Base-by-base conservation (phyloP, 2,888 invertebrate genomes). In the Spicauda simplicius region DNA sequence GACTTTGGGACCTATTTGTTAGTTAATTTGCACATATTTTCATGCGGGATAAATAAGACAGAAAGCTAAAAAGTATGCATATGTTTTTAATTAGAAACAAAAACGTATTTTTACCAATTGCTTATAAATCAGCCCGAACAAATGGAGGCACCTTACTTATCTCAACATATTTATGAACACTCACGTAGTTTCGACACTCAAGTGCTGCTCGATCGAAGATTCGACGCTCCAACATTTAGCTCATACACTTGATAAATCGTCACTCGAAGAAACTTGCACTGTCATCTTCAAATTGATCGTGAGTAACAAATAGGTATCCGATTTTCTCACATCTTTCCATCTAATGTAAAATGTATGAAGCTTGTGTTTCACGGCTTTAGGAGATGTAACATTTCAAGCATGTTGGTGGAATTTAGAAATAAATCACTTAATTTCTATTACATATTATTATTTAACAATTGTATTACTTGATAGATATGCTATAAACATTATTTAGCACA, bases 141-240 rank as follows among this genome's bases (percentile, higher is more conserved):
- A 41, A 41, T 41, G 12, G 12, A 11, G 4, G 1, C 14, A 41
- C 41, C 14, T 41, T 41, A 3, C 41, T 41, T 41, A 41, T 14
- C 41, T 41, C 41, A 41, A 41, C 41, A 41, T 41, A 41, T 41
- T 41, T 41, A 41, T 41, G 41, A 48, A n/a, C 48, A 48, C 48
- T 48, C 16, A 48, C 16, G 48, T 48, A 50, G 57, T 58, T 16
- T 8, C 16, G 19, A 52, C 64, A 58, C 64, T 58, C 53, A 58
- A 41, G 30, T 19, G 18, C 48, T 83, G 85, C 86, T 85, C 83
- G 85, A 75, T 71, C 71, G 74, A 76, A 80, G 81, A 82, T 84
- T 80, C 83, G 83, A 83, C 81, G 85, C 80, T 81, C 76, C 77
- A 76, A 80, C 82, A 83, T 81, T 81, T 78, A 78, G 77, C 78